Percentiles rank a stretch among this genome's conserved stretches.
These are phyloP conservation scores for Martes martes DNA, from an alignment of 2,113 vertebrate species.

Conservation along the genomic window DNA sequence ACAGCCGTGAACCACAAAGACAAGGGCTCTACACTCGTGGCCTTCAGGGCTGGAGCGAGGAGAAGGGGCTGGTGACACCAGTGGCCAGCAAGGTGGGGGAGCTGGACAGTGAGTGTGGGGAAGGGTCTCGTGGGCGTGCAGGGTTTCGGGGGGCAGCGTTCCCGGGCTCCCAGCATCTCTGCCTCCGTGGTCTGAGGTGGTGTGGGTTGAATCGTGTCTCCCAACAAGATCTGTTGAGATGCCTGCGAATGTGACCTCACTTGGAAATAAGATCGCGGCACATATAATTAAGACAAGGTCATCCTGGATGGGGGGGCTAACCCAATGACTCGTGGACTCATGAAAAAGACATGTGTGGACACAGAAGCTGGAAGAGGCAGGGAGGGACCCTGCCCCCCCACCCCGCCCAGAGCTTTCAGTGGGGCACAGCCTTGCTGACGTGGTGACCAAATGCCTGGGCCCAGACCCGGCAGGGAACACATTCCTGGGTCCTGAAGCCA, in stretches of 20 bases:
- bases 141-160: neutral
- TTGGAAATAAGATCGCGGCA: neutral
- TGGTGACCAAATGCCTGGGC: neutral
- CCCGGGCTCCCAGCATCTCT: neutral
- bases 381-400: no score
- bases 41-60: neutral
- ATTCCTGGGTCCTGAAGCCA: neutral
- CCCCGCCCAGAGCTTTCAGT: accelerated
- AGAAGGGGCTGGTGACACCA: neutral
- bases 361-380: neutral
- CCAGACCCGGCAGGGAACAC: neutral
- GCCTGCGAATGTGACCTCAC: neutral
- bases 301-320: no score
- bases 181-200: neutral
- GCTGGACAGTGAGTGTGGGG: neutral
- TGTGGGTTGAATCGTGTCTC: neutral
- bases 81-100: neutral
- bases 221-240: no score
- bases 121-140: neutral
- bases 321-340: neutral
- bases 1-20: neutral
- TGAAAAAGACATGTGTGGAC: no score
- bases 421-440: neutral
- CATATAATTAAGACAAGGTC: neutral
- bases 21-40: neutral